Evolutionary conservation across 2,888 invertebrate genomes (phyloP), one percentile per base, ranked within the genome.

Genomic region (Nectonema munidae): DNA sequence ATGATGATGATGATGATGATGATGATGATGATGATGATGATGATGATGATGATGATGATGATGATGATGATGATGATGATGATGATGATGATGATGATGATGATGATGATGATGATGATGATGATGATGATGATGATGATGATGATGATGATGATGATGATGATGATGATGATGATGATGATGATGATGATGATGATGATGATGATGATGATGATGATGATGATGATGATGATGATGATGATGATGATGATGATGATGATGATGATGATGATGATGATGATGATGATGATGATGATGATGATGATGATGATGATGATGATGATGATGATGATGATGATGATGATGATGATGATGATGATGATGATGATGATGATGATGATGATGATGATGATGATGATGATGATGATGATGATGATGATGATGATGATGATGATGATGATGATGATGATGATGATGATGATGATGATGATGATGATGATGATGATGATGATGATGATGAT

Each of bases 1-100:
- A 25, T 25, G 25, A 25, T 25, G 25, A 25, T 25, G 25, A 25
- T 25, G 25, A 25, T 25, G 25, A 6, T 25, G n/a, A 25, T 25
- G n/a, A 25, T 25, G 25, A 25, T 25, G 25, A 25, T 25, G 25
- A 25, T 25, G 25, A 25, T 25, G 25, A 25, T 25, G 25, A 25
- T 25, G 25, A 25, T 25, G 25, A 25, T 25, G n/a, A 25, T 25
- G n/a, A 25, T 25, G n/a, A 25, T 25, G n/a, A 25, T 25, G n/a
- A 25, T 25, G n/a, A n/a, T 25, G 25, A 25, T 25, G n/a, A 25
- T 25, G n/a, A 25, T 25, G n/a, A 25, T 25, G n/a, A n/a, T 25
- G 25, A 25, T 25, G n/a, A 25, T 25, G n/a, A 25, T 25, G n/a
- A 25, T 25, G n/a, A 25, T 25, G n/a, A 25, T 25, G n/a, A n/a